phyloP scores from a whole-genome alignment of 2,797 vertebrate species.

The Acipenser ruthenus region DNA sequence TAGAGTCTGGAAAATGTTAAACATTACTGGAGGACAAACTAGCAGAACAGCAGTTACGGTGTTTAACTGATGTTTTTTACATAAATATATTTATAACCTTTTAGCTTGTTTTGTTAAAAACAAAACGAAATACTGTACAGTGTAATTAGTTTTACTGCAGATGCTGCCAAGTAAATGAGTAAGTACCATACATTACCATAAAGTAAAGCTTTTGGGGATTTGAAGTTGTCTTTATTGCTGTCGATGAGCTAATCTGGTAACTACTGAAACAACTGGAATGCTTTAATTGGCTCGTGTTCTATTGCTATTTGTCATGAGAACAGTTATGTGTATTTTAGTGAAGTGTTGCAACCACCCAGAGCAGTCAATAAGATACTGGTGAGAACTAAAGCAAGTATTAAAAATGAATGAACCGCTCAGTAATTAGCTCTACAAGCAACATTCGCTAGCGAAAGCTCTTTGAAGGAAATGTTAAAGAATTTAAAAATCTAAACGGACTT shows the following conservation, averaged over 20 bases:
- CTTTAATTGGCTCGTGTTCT: conserved; percentile 4
- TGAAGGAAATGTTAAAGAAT: neutral
- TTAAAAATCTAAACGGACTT: neutral
- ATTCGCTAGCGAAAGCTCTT: neutral
- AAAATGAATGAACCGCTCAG: conserved; percentile 9
- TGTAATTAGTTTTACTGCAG: conserved; percentile 13
- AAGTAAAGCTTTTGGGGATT: neutral
- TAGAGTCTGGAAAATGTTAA: conserved; percentile 21
- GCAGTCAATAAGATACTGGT: conserved; percentile 3
- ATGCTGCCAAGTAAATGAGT: conserved; percentile 14
- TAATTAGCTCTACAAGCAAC: neutral
- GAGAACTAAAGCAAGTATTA: neutral
- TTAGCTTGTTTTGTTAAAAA: conserved; percentile 21
- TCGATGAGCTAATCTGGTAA: neutral
- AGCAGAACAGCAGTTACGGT: conserved; percentile 27
- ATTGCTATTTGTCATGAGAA: neutral
- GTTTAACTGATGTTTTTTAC: conserved; percentile 15
- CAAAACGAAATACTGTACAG: conserved; percentile 11
- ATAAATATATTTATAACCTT: conserved; percentile 21
- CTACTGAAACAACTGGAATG: conserved; percentile 6
- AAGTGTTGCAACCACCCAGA: conserved; percentile 3
- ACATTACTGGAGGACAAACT: conserved; percentile 20
- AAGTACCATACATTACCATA: no score
- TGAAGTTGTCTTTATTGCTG: neutral
- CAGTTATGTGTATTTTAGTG: conserved; percentile 9